These are phyloP conservation scores for Mythimna impura DNA, from an alignment of 2,888 invertebrate genomes.

Conservation along the genomic window DNA sequence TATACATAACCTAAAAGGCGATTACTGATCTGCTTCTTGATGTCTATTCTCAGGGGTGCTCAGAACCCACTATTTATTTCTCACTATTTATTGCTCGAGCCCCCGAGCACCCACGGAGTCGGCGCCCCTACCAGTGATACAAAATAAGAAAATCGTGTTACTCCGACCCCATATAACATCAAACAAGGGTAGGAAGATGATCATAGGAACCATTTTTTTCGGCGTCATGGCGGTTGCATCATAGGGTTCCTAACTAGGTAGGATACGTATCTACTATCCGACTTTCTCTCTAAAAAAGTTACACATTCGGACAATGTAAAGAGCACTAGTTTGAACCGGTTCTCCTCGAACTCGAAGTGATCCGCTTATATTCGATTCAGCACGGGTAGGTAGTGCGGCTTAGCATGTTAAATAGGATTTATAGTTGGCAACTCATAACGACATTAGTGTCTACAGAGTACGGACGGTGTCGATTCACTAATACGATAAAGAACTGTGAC, in stretches of 20 bases:
- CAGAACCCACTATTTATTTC: too few relatives aligned
- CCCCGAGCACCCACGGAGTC: too few relatives aligned
- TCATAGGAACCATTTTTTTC: too few relatives aligned
- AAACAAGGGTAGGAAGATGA: too few relatives aligned
- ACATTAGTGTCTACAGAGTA: constrained; percentile 35
- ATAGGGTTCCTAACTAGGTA: background rate
- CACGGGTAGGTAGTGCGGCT: constrained; percentile 17
- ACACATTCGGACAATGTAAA: background rate
- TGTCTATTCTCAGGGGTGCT: too few relatives aligned
- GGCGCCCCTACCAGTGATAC: too few relatives aligned
- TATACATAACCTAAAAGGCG: too few relatives aligned
- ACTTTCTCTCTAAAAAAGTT: background rate
- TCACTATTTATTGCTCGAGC: too few relatives aligned
- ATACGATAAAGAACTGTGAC: constrained; percentile 12
- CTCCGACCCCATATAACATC: too few relatives aligned
- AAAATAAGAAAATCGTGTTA: too few relatives aligned
- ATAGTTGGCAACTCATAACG: constrained; percentile 44
- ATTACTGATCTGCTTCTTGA: too few relatives aligned
- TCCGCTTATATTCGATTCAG: constrained; percentile 37
- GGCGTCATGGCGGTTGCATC: background rate
- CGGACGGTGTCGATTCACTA: constrained; percentile 18
- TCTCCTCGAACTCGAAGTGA: constrained; percentile 29
- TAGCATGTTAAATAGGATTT: constrained; percentile 60
- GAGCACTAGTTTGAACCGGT: constrained; percentile 5
- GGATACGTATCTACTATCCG: background rate